A percentile compares a stretch with the other conserved stretches of the same genome.
Evolutionary conservation across 2,797 vertebrate species (phyloP).

Genomic region (Schizopygopsis pylzovi): DNA sequence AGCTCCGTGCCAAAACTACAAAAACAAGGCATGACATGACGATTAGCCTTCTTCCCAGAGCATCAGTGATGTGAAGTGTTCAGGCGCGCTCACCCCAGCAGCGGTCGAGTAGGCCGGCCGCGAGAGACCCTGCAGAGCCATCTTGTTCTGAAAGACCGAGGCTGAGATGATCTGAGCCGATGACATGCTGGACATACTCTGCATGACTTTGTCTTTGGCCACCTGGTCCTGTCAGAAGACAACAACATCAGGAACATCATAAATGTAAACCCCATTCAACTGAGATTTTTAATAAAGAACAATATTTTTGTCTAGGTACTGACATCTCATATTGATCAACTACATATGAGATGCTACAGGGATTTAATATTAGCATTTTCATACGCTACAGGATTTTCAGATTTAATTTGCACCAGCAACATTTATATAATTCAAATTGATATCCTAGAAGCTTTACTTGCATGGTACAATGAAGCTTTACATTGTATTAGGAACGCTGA

Average conservation of each 20-base stretch:
- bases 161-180: constrained; percentile 96
- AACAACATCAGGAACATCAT: constrained; percentile 40
- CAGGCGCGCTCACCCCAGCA: constrained; percentile 85
- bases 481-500: too few relatives aligned
- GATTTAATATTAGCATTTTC: too few relatives aligned
- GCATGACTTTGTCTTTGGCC: constrained; percentile 96
- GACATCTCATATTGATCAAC: neutral
- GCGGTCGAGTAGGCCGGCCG: constrained; percentile 85
- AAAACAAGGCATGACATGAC: constrained; percentile 39
- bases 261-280: neutral
- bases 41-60: neutral
- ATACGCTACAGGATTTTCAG: too few relatives aligned
- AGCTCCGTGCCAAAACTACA: constrained; percentile 91
- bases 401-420: too few relatives aligned
- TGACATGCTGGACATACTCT: constrained; percentile 96
- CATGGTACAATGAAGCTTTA: too few relatives aligned
- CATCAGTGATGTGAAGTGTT: neutral
- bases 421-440: too few relatives aligned
- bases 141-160: constrained; percentile 93
- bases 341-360: neutral
- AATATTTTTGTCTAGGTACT: neutral
- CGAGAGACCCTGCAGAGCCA: constrained; percentile 87
- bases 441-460: too few relatives aligned
- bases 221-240: constrained; percentile 86
- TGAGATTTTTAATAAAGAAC: neutral